Evolutionary conservation across 2,888 invertebrate species (phyloP), one percentile per base, ranked within the genome.

Genomic region (Ennomos fuscantarius): DNA sequence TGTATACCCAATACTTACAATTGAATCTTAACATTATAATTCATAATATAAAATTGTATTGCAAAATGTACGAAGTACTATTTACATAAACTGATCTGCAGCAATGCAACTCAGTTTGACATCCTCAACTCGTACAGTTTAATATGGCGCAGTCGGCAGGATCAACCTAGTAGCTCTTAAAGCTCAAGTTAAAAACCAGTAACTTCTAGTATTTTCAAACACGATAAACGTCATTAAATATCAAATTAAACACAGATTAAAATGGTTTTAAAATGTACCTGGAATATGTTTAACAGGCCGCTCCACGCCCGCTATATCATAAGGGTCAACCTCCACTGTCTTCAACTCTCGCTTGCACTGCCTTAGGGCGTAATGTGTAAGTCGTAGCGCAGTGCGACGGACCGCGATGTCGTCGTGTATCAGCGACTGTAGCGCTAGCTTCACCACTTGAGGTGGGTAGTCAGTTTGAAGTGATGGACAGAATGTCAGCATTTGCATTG

Each of bases 381-480:
- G 92, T 31, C 93, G 90, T 8, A 94, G 84, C 0, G 96, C 94
- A n/a, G 94, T 88, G 85, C 96, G 95, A 34, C 98, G 93, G 32
- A 97, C 95, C n/a, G 93, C 93, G 32, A 97, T 90, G n/a, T 96
- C 95, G 71, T 98, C 97, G 82, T 96, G 94, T 2, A 96, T 88
- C 0, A 96, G 89, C 3, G 94, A 93, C 35, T 94, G 89, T 0
- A 95, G 84, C 68, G 96, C 94, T 53, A 95, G 93, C 31, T 93
- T 90, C 1, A 96, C 95, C 0, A 95, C 94, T 9, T 90, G 81
- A 0, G 94, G 81, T 0, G 96, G 94, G 80, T 95, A 95, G 6
- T 88, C 84, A 0, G 95, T 93, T 78, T 96, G 95, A 0, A 95
- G 93, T 61, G 97, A 95, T 0, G 96, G 94, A 55, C 97, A 90